Evolutionary conservation across 2,888 invertebrate species (phyloP), one percentile per base, ranked within the genome.

Genomic region (Ichneumon xanthorius): DNA sequence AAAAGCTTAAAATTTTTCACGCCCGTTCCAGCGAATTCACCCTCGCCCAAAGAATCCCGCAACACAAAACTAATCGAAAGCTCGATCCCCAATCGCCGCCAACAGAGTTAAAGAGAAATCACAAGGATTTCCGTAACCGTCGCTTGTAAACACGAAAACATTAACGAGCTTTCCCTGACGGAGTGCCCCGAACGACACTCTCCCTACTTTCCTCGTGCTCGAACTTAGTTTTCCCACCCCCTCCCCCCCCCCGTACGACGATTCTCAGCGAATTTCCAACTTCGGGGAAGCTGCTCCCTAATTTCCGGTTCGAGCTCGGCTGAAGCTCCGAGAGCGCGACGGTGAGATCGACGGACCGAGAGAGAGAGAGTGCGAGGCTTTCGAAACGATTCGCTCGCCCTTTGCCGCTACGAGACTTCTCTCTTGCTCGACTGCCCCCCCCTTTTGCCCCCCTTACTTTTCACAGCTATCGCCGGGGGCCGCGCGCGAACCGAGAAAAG

Each of bases 201-300:
- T 19, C 53, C 19, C 65, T 26, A 80, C 65, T 80, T 85, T 53
- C 53, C 37, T 30, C 61, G 65, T 71, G 26, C 55, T 70, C 40
- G 26, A 85, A 81, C 40, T 78, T 82, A 77, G n/a, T 65, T 58
- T 48, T 40, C 40, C 9, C 7, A 40, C 2, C 48, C 9, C 14
- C 55, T 11, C 33, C 4, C 19, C 37, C 45, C 53, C 65, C 77
- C 71, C 45, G 33, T 82, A 85, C 75, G 37, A 71, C 76, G 50
- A 76, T 75, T 82, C 67, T 72, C 72, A 22, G 22, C 72, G 72
- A 82, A 82, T 85, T 82, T 67, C 67, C 75, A 85, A 82, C 85
- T 76, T 85, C 80, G 75, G 26, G 70, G 81, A 82, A 82, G 85
- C 79, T 80, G 65, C 79, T 76, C 50, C 71, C 82, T 80, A 85